Conservation (phyloP, 2,113 vertebrate genomes). For the Grammomys dolichurus region DNA sequence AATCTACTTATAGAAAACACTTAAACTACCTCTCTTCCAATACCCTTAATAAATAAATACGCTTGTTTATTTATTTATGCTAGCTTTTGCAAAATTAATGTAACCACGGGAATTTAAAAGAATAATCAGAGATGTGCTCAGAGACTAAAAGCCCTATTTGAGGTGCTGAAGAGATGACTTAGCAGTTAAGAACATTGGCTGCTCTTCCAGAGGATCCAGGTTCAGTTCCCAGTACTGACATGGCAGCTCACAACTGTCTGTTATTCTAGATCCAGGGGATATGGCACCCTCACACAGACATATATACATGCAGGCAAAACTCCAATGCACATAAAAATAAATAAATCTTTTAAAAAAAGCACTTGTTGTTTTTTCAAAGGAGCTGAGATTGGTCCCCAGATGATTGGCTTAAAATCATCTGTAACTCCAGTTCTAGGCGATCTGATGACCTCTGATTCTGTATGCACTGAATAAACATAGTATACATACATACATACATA, state of each 20-base stretch:
- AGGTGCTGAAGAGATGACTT: neutral
- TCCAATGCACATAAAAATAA: neutral
- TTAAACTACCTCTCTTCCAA: neutral
- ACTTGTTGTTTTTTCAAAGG: neutral
- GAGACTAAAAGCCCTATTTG: neutral
- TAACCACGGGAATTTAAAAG: neutral
- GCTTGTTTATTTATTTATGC: conserved; percentile 2
- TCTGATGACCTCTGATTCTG: neutral
- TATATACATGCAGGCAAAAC: neutral
- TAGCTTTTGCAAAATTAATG: neutral
- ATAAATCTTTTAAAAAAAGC: neutral
- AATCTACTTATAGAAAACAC: neutral
- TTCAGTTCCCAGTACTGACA: neutral
- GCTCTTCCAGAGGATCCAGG: neutral
- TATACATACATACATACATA: no score
- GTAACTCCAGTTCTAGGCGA: neutral
- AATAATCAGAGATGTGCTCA: neutral
- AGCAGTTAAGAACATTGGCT: neutral
- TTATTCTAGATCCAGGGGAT: neutral
- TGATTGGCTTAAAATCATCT: neutral
- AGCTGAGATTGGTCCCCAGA: neutral
- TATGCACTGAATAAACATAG: neutral
- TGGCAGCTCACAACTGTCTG: neutral
- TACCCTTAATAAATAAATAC: neutral
- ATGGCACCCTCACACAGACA: neutral